Percentiles rank a stretch among this genome's conserved stretches.
These are phyloP conservation scores for Drosophila sp. DNA, from an alignment of 1,140 invertebrate species.

Conservation along the genomic window DNA sequence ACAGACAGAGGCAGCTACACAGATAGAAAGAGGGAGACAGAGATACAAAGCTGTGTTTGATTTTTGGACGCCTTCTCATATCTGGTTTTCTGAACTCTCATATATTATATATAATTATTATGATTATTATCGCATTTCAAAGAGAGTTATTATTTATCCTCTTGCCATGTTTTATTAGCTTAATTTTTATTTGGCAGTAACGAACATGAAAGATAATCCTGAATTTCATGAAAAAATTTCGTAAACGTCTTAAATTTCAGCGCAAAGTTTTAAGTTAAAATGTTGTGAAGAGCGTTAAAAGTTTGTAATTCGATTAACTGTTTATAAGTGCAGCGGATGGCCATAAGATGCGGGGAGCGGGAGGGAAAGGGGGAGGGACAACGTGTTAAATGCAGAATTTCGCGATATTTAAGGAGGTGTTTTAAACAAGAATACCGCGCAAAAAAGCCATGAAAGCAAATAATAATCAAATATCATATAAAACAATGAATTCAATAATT, in stretches of 20 bases:
- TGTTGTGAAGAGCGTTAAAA: conserved; percentile 19
- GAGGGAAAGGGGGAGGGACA: neutral
- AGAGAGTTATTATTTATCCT: too few species aligned
- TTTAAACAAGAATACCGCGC: too few species aligned
- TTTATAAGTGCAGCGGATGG: conserved; percentile 40
- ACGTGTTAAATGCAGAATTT: conserved; percentile 41
- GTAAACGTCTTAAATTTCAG: conserved; percentile 8
- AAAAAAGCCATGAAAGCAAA: too few species aligned
- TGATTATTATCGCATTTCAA: too few species aligned
- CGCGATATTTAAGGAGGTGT: conserved; percentile 34
- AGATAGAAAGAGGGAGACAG: neutral
- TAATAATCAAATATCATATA: too few species aligned
- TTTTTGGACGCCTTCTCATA: neutral
- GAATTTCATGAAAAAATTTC: conserved; percentile 51
- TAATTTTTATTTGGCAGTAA: neutral
- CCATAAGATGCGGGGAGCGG: neutral
- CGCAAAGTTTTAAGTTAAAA: conserved; percentile 27
- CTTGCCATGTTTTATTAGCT: neutral
- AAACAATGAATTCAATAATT: too few species aligned
- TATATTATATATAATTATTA: conserved; percentile 67
- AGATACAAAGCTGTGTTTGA: conserved; percentile 7
- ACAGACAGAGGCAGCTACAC: neutral
- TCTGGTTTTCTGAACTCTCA: conserved; percentile 39
- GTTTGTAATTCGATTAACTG: conserved; percentile 55
- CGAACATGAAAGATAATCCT: conserved; percentile 21